phyloP scores from a whole-genome alignment of 2,888 invertebrate genomes.

The Alloplasta piceator region DNA sequence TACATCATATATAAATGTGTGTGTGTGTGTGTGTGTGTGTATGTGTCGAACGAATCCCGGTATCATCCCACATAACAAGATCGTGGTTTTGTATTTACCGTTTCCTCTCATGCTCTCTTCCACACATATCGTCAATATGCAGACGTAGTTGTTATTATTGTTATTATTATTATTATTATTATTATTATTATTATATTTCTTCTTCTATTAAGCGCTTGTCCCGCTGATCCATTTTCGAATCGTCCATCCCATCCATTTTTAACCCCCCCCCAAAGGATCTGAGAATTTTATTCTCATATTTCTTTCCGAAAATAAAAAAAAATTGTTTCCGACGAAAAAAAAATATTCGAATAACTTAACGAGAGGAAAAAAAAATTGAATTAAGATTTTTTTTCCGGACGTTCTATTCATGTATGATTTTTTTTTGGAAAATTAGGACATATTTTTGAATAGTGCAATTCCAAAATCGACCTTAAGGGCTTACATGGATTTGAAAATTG shows the following conservation, averaged over 20 bases:
- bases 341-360: background rate
- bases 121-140: background rate
- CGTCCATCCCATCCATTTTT: constrained; percentile 27
- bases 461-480: too few species aligned
- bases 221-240: constrained; percentile 44
- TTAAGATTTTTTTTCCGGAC: too few species aligned
- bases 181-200: constrained; percentile 1
- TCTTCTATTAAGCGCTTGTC: constrained; percentile 17
- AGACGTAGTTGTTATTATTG: constrained; percentile 1
- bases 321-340: too few species aligned
- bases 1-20: constrained; percentile 1
- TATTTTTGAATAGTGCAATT: too few species aligned
- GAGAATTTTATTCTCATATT: background rate
- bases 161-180: constrained; percentile 2
- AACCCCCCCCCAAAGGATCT: background rate
- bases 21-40: background rate
- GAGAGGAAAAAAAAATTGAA: too few species aligned
- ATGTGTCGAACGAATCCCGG: background rate
- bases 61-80: constrained; percentile 32
- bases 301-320: background rate
- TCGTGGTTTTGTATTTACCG: constrained; percentile 25
- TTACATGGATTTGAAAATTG: too few species aligned
- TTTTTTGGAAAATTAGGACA: too few species aligned
- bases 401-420: too few species aligned
- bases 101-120: constrained; percentile 6